Conservation (phyloP, 2,888 invertebrate genomes). For the Resseliella maxima region DNA sequence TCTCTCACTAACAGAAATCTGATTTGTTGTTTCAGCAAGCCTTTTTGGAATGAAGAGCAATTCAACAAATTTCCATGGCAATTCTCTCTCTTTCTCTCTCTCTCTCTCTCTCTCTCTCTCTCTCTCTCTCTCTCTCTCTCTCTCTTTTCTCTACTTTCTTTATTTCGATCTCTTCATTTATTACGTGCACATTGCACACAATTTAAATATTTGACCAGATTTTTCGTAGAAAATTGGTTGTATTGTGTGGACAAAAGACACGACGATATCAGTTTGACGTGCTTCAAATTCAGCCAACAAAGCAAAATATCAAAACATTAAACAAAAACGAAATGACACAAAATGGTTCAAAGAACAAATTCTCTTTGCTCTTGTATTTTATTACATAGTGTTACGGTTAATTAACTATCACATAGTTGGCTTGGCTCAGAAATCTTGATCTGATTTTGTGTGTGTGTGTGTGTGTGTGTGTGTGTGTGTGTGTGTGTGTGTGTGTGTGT, state of each 20-base stretch:
- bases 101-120: neutral
- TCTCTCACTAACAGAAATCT: neutral
- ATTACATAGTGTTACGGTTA: slow-evolving; percentile 23
- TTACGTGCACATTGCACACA: neutral
- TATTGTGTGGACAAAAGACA: neutral
- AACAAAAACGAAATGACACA: neutral
- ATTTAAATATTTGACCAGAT: neutral
- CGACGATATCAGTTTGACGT: neutral
- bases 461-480: too few relatives aligned
- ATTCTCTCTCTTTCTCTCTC: too few relatives aligned
- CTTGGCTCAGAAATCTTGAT: slow-evolving; percentile 11
- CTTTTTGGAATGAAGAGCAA: too few relatives aligned
- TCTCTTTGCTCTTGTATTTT: neutral
- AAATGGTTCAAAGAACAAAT: slow-evolving; percentile 44
- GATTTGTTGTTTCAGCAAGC: neutral
- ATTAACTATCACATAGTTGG: slow-evolving; percentile 3
- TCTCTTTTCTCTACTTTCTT: too few relatives aligned
- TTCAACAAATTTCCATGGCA: too few relatives aligned
- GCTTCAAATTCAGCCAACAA: neutral
- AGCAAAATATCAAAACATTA: slow-evolving; percentile 19
- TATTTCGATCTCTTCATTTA: neutral
- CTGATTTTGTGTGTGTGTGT: too few relatives aligned
- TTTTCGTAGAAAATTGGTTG: neutral
- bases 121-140: too few relatives aligned
- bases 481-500: too few relatives aligned